Evolutionary conservation across 1,140 invertebrate species (phyloP), one percentile per base, ranked within the genome.

Genomic region (Hetaerina americana): DNA sequence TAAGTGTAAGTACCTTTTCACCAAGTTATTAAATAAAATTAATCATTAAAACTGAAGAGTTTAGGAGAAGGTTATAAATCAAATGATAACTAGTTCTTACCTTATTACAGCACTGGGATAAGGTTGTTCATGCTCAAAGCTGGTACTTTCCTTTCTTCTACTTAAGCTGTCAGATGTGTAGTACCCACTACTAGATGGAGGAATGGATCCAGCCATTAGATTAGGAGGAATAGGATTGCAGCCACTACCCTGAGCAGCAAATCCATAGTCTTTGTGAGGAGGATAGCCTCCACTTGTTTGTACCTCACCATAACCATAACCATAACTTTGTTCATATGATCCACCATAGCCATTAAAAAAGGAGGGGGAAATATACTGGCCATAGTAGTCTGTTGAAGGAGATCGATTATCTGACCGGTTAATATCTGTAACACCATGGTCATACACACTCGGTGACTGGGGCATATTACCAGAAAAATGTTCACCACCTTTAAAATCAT

Each of bases 71-170:
- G n/a, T 57, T 10, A 12, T 57, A 57, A 5, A 57, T 2, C 15
- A 18, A n/a, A 57, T 57, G 10, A 57, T 18, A 57, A 57, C 15
- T 68, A 15, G 26, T 71, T 75, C 73, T 70, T 78, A 85, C 82
- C 83, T 80, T 5, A 83, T 75, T 72, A 85, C 78, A 18, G 81
- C 82, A 77, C 83, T 85, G 31, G 85, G 85, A 77, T 82, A 84
- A 70, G 85, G 85, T 71, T 87, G 85, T 75, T 86, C 87, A 66
- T 87, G 84, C 74, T 89, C 88, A 77, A 90, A 89, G 72, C 87
- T 89, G 15, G 88, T 89, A 26, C 85, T 87, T 76, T 89, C 87
- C 79, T 87, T 86, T 73, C 83, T 80, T 71, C 84, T 84, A 68
- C 71, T 75, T 24, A 69, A 26, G 73, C 71, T 72, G 28, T 72